These are phyloP conservation scores for Potamarius usumacintae DNA, from an alignment of 2,113 vertebrate species.

Conservation along the genomic window DNA sequence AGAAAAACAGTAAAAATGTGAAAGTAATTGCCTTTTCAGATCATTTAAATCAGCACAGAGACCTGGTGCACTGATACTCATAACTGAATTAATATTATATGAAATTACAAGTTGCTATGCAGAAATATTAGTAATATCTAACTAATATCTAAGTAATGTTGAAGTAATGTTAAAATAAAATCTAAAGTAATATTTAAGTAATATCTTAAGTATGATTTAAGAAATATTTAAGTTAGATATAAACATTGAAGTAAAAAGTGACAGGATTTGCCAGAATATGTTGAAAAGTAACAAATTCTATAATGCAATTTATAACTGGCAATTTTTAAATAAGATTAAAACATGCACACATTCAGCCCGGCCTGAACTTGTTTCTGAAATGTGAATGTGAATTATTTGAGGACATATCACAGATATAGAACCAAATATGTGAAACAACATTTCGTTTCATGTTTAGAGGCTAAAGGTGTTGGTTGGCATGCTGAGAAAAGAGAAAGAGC, in stretches of 20 bases:
- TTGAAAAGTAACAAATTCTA: not conserved
- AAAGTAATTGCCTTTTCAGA: not conserved
- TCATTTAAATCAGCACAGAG: not conserved
- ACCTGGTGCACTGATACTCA: not conserved
- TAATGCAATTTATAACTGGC: not conserved
- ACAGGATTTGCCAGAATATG: not conserved
- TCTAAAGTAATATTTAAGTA: not conserved
- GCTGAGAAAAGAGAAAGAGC: not conserved
- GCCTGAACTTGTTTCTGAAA: not conserved
- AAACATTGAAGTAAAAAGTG: not conserved
- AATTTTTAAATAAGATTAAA: not conserved
- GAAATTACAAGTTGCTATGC: not conserved
- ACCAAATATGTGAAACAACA: not conserved
- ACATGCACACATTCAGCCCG: not conserved
- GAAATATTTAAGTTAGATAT: not conserved
- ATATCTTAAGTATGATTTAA: not conserved
- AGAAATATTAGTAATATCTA: not conserved
- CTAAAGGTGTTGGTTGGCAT: constrained; percentile 11
- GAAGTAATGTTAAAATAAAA: not conserved
- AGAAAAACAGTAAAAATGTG: not conserved
- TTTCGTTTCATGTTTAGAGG: not conserved
- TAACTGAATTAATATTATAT: not conserved
- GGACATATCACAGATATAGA: not conserved
- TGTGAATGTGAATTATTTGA: not conserved
- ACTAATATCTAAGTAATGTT: not conserved